These are phyloP conservation scores for Alosa sapidissima DNA, from an alignment of 2,797 vertebrate species.

Conservation along the genomic window DNA sequence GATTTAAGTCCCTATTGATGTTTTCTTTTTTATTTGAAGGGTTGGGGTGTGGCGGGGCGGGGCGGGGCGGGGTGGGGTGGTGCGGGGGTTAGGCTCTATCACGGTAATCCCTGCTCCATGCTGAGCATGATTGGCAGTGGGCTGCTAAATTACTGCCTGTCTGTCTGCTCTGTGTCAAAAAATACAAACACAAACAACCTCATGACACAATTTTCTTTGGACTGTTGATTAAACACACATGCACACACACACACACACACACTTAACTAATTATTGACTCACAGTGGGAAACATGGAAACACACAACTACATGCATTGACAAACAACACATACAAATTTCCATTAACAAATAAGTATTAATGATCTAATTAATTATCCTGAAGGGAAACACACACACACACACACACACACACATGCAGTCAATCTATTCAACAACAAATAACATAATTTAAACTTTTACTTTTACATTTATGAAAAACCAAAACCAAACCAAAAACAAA, in stretches of 20 bases:
- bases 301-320: neutral
- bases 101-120: neutral
- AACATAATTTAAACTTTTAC: neutral
- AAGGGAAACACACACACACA: slow-evolving; percentile 2
- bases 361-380: neutral
- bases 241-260: neutral
- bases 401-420: neutral
- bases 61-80: neutral
- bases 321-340: neutral
- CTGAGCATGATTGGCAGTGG: neutral
- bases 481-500: neutral
- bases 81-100: neutral
- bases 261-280: neutral
- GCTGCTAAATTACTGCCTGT: neutral
- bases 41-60: neutral
- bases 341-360: neutral
- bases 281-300: neutral
- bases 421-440: neutral
- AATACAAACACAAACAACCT: neutral
- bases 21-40: neutral
- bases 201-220: neutral
- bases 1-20: neutral
- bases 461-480: neutral
- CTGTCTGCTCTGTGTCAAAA: neutral
- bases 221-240: neutral